Percentiles rank a stretch among this genome's conserved stretches.
Evolutionary conservation across 2,113 vertebrate genomes (phyloP).

Genomic region (Nibea albiflora): DNA sequence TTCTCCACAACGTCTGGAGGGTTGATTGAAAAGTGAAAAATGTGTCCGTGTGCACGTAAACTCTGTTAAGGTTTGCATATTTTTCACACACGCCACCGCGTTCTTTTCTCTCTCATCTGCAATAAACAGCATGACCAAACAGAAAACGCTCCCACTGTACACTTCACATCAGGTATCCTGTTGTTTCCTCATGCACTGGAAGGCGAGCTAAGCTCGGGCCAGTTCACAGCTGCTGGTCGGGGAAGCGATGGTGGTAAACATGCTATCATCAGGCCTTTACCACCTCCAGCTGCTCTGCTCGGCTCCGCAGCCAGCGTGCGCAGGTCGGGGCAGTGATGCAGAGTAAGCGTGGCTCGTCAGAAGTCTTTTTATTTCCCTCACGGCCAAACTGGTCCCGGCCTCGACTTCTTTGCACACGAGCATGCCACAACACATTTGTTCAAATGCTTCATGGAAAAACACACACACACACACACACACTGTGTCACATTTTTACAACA

Average conservation of each 20-base stretch:
- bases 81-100: neutral
- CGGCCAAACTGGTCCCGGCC: slow-evolving; percentile 43
- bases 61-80: slow-evolving; percentile 40
- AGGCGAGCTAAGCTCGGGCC: neutral
- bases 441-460: slow-evolving; percentile 27
- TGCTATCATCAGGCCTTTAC: slow-evolving; percentile 48
- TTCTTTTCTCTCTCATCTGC: slow-evolving; percentile 45
- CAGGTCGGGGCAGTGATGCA: slow-evolving; percentile 36
- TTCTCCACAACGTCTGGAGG: slow-evolving; percentile 45
- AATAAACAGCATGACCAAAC: slow-evolving; percentile 63
- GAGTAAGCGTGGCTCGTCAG: slow-evolving; percentile 47
- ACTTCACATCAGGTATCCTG: slow-evolving; percentile 23
- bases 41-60: slow-evolving; percentile 25
- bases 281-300: slow-evolving; percentile 54
- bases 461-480: slow-evolving; percentile 48
- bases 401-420: slow-evolving; percentile 41
- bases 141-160: slow-evolving; percentile 22
- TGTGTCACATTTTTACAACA: slow-evolving; percentile 53
- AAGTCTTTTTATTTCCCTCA: slow-evolving; percentile 59
- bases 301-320: slow-evolving; percentile 24
- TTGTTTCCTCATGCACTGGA: neutral
- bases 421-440: slow-evolving; percentile 58
- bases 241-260: slow-evolving; percentile 41
- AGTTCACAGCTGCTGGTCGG: slow-evolving; percentile 34
- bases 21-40: slow-evolving; percentile 70